A percentile compares a stretch with the other conserved stretches of the same genome.
Conservation (phyloP, 2,113 vertebrate genomes). For the Plectropomus leopardus region DNA sequence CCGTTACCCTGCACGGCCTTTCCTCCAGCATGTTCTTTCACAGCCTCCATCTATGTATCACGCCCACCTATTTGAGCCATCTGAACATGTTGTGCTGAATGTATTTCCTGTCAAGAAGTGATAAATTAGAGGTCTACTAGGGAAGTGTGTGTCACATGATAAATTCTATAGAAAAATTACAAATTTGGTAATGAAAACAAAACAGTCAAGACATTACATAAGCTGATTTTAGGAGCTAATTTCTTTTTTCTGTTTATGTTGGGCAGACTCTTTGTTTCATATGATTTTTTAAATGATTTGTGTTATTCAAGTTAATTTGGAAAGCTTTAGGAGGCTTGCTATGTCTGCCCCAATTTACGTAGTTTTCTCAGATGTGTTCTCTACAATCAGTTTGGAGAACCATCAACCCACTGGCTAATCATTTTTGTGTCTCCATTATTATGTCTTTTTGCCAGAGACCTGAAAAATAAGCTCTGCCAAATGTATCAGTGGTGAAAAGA, state of each 20-base stretch:
- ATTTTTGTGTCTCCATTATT: no score
- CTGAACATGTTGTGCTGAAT: neutral
- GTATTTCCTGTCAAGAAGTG: neutral
- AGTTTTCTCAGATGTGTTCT: no score
- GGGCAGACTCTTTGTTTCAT: neutral
- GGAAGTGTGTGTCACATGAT: neutral
- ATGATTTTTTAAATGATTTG: neutral
- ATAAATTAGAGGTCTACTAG: neutral
- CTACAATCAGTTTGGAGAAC: no score
- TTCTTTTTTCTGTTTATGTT: neutral
- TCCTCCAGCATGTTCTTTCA: constrained; percentile 5
- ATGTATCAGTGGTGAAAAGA: neutral
- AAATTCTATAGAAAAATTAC: neutral
- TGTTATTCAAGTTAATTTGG: neutral
- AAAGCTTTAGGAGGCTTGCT: neutral
- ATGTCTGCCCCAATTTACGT: neutral
- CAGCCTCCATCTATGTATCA: neutral
- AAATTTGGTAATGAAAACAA: neutral
- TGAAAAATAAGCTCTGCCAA: neutral
- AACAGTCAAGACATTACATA: no score
- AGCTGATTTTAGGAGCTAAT: no score
- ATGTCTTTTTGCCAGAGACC: neutral
- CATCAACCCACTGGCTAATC: no score
- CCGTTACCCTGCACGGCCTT: constrained; percentile 8
- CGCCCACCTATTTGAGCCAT: neutral